Base-by-base conservation (phyloP, 2,888 invertebrate species). In the Deilephila porcellus region DNA sequence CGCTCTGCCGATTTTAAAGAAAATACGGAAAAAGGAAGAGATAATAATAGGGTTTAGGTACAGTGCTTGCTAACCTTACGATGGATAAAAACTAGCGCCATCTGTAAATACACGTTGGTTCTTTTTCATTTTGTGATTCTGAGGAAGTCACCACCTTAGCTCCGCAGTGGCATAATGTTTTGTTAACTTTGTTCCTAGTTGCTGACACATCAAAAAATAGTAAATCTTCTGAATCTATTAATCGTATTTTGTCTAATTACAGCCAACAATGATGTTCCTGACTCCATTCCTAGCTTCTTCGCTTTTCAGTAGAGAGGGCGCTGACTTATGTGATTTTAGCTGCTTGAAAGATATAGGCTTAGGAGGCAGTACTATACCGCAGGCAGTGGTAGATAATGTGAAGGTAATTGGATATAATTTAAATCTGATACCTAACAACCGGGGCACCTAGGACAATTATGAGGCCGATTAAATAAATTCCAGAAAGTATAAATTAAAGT, bases 361-460 rank as follows among this genome's bases (percentile, higher is more conserved):
- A 1, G 86, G 84, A 14, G 88, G 88, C 4, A 87, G 86, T 56
- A 83, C 84, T 4, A 81, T 83, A 0, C 77, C 81, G 3, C 60
- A 63, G 5, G 79, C 79, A 0, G 70, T 86, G 0, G 72, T 86
- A 5, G 72, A 81, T 0, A 77, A 84, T 67, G 60, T 87, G 19
- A 81, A 74, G 78, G 81, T 80, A 76, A 70, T 71, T 19, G 5
- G 17, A 32, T 14, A 14, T 14, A 14, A 6, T 29, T 25, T 11
- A 14, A 29, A 8, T 52, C 8, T 3, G 3, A 4, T n/a, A 56
- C n/a, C n/a, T 56, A 56, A 17, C n/a, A 56, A 56, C 56, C n/a
- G 19, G 6, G 56, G 56, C 0, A 56, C 56, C 0, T 3, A 5
- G 4, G n/a, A n/a, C n/a, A n/a, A 56, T 56, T 6, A n/a, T 11